Evolutionary conservation across 2,888 invertebrate species (phyloP).

Genomic region (Drosophila neotestacea): DNA sequence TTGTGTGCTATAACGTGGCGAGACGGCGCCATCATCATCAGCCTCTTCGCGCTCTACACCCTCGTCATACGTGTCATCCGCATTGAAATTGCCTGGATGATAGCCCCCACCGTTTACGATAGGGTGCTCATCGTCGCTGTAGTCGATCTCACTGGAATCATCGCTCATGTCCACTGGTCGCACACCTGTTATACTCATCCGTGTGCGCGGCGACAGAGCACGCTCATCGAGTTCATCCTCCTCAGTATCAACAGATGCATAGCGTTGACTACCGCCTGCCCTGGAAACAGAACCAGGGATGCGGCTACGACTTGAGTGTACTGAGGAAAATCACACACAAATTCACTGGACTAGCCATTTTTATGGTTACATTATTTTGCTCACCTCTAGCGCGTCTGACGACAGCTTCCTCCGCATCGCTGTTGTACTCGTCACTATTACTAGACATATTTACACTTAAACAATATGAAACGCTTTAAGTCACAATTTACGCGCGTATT

Average conservation of each 20-base stretch:
- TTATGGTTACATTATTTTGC: background rate
- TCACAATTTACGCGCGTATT: slow-evolving; percentile 26
- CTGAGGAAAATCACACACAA: slow-evolving; percentile 17
- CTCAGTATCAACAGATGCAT: slow-evolving; percentile 47
- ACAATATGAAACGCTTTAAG: background rate
- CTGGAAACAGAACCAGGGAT: background rate
- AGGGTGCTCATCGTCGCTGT: slow-evolving; percentile 52
- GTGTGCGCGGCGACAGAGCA: slow-evolving; percentile 82
- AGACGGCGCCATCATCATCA: background rate
- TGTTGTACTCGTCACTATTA: slow-evolving; percentile 40
- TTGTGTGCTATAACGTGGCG: slow-evolving; percentile 69
- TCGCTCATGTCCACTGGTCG: slow-evolving; percentile 77
- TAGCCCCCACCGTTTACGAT: too few species aligned
- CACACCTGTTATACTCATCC: slow-evolving; percentile 83
- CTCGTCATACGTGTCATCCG: slow-evolving; percentile 11
- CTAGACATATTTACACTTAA: slow-evolving; percentile 32
- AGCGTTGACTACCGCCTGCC: slow-evolving; percentile 3
- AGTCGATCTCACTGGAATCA: slow-evolving; percentile 78
- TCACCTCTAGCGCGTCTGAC: slow-evolving; percentile 43
- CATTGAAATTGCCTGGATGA: background rate
- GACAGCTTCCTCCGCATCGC: slow-evolving; percentile 32
- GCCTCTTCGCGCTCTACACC: slow-evolving; percentile 11
- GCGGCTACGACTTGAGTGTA: slow-evolving; percentile 35
- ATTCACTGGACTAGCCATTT: background rate
- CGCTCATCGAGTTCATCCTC: slow-evolving; percentile 71